Evolutionary conservation across 2,113 vertebrate genomes (phyloP).

Genomic region (Periophthalmus modestus): DNA sequence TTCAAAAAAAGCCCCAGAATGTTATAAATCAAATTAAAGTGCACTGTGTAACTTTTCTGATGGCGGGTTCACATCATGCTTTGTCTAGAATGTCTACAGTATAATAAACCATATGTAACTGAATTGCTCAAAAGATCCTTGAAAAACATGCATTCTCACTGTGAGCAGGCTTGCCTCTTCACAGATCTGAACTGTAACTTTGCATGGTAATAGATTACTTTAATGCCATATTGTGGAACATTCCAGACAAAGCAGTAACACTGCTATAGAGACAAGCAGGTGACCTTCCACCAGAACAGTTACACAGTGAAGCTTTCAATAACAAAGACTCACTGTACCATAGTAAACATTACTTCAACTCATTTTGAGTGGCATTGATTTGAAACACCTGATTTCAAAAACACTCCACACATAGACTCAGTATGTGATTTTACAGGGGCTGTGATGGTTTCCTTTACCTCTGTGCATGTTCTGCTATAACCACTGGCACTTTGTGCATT

Average conservation of each 20-base stretch:
- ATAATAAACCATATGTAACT: too few species aligned
- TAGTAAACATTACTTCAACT: conserved; percentile 14
- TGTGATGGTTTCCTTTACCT: conserved; percentile 52
- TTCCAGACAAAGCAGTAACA: background rate
- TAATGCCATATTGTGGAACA: background rate
- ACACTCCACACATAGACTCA: conserved; percentile 38
- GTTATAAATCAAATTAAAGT: conserved; percentile 11
- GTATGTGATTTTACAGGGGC: conserved; percentile 44
- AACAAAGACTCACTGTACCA: conserved; percentile 8
- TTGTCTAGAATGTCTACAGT: background rate
- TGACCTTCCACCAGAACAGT: background rate
- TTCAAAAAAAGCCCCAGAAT: conserved; percentile 13
- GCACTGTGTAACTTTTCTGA: background rate
- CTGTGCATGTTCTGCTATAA: conserved; percentile 73
- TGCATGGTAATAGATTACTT: too few species aligned
- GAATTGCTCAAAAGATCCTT: too few species aligned
- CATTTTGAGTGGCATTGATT: conserved; percentile 25
- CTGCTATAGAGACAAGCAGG: background rate
- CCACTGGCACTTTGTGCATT: conserved; percentile 53
- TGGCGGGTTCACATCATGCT: background rate
- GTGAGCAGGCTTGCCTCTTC: too few species aligned
- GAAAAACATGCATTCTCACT: too few species aligned
- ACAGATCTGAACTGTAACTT: too few species aligned
- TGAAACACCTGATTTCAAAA: conserved; percentile 22
- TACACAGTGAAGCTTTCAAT: background rate